These are phyloP conservation scores for Drosophila demipolita DNA, from an alignment of 2,888 invertebrate species.

Conservation along the genomic window DNA sequence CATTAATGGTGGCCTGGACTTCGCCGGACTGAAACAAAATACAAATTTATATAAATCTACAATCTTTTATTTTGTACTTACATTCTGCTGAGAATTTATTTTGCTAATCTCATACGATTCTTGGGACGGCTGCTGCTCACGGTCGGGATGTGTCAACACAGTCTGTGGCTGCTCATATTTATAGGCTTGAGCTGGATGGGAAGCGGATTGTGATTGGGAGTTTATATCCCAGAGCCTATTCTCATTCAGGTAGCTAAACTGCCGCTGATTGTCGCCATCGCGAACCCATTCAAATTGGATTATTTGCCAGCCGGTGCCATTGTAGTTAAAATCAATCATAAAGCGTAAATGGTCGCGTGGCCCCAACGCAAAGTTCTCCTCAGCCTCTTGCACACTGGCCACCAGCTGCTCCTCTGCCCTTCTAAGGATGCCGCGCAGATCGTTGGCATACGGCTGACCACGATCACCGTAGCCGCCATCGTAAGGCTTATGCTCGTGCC, in stretches of 20 bases:
- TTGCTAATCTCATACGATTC: neutral
- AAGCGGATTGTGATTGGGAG: neutral
- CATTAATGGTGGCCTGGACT: constrained; percentile 68
- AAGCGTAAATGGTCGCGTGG: constrained; percentile 79
- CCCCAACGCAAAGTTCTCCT: constrained; percentile 58
- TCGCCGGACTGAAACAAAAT: constrained; percentile 55
- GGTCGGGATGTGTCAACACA: neutral
- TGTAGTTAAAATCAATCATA: constrained; percentile 81
- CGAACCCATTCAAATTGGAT: constrained; percentile 82
- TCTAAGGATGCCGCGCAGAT: constrained; percentile 55
- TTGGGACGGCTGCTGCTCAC: constrained; percentile 12
- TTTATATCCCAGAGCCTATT: constrained; percentile 85
- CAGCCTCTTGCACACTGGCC: constrained; percentile 52
- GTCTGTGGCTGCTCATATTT: constrained; percentile 39
- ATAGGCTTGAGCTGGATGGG: constrained; percentile 21
- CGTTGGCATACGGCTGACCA: constrained; percentile 83
- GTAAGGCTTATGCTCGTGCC: constrained; percentile 86
- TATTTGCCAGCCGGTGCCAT: constrained; percentile 83
- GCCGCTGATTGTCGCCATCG: constrained; percentile 74
- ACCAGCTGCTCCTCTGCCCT: constrained; percentile 56
- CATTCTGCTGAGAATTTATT: constrained; percentile 45
- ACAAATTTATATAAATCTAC: neutral
- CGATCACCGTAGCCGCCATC: constrained; percentile 86
- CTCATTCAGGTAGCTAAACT: constrained; percentile 85
- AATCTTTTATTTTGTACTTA: constrained; percentile 27